Base-by-base conservation (phyloP, 2,797 vertebrate genomes). In the Labeo calbasu region DNA sequence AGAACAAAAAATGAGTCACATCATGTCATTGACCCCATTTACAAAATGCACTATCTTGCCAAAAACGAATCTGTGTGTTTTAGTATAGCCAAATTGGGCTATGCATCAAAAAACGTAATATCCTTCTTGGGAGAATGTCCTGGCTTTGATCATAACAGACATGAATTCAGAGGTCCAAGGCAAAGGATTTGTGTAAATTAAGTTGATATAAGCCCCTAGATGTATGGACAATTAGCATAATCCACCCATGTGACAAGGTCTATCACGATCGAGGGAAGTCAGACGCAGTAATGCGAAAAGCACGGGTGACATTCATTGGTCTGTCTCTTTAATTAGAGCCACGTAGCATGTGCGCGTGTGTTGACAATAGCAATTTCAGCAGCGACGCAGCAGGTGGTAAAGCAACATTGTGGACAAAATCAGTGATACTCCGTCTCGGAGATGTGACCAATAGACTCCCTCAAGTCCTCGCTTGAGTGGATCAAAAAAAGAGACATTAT, bases 361-460 rank as follows among this genome's bases (percentile, higher is more conserved):
- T 92, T 85, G 90, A 92, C 93, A 94, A 91, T 94, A 92, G 92
- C 94, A 96, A 94, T 94, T 95, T 95, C 92, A 90, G 92, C 91
- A 92, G 90, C 90, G 90, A 92, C 95, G 93, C 95, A 91, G 93
- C 90, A 93, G 94, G 95, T 92, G 94, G 94, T 50, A 80, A 88
- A 89, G 92, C 93, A 94, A 93, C 83, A 86, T 90, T 90, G 93
- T 89, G 92, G 92, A 92, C 87, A 50, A 89, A 94, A 93, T 91
- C 94, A 94, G 93, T 91, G 91, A 93, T 92, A 90, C 93, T 87
- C 91, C 88, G 46, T 92, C 91, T 86, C 91, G 89, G 94, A 91
- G 91, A 93, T 93, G 89, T 93, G 93, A 94, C 92, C 94, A 93
- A 92, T 91, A 93, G 92, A 91, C 93, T 93, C 91, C 92, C 93